phyloP scores from a whole-genome alignment of 2,113 vertebrate genomes.

The Agapornis roseicollis region DNA sequence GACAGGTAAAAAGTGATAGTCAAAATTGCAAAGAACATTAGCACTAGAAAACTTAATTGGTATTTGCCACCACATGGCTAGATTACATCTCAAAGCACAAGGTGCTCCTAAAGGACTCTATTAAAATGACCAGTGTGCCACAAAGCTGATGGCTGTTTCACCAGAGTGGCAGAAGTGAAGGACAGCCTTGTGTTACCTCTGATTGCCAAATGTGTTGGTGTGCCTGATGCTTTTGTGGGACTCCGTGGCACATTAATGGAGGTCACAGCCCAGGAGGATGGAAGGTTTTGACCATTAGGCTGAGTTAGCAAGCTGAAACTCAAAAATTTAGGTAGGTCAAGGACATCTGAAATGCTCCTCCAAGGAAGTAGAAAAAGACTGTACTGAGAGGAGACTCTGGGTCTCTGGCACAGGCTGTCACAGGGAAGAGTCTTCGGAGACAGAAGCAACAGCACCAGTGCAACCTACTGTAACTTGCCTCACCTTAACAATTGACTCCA shows the following conservation, averaged over 20 bases:
- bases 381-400: neutral
- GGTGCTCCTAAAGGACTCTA: neutral
- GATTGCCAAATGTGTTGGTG: accelerated
- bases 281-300: neutral
- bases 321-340: neutral
- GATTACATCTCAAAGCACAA: neutral
- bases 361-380: neutral
- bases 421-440: neutral
- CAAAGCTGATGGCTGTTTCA: neutral
- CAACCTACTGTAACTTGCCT: neutral
- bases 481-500: neutral
- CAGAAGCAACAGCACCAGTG: neutral
- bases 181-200: neutral
- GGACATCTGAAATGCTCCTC: neutral
- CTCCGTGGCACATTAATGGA: neutral
- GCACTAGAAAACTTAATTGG: neutral
- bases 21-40: neutral
- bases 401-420: neutral
- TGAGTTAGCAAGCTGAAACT: neutral
- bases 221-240: neutral
- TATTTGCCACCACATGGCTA: neutral
- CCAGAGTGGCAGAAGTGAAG: neutral
- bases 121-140: neutral
- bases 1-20: neutral
- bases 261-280: neutral